phyloP scores from a whole-genome alignment of 2,888 invertebrate genomes.

The Neria commutata region DNA sequence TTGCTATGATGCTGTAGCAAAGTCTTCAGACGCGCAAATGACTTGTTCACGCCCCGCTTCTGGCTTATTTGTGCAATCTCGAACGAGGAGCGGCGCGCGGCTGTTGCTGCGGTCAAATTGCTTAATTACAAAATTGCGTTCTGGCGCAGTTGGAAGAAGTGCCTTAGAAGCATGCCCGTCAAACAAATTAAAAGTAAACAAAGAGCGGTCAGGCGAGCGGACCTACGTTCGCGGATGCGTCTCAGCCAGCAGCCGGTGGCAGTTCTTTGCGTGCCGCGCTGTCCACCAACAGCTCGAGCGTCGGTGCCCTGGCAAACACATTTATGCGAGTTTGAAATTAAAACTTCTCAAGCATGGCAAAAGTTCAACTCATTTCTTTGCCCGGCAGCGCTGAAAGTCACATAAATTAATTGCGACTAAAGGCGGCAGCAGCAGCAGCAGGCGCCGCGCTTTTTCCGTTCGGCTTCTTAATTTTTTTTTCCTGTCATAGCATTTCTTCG shows the following conservation, averaged over 20 bases:
- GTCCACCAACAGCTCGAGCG: background rate
- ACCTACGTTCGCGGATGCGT: background rate
- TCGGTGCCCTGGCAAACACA: conserved; percentile 4
- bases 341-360: conserved; percentile 45
- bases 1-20: background rate
- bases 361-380: conserved; percentile 11
- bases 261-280: background rate
- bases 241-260: background rate
- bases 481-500: conserved; percentile 29
- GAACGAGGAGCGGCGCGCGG: background rate
- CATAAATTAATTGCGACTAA: conserved; percentile 50
- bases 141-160: conserved; percentile 23
- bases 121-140: conserved; percentile 57
- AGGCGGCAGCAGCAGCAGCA: conserved; percentile 9
- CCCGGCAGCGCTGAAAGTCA: conserved; percentile 26
- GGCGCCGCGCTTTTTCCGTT: conserved; percentile 4
- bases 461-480: conserved; percentile 12
- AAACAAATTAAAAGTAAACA: conserved; percentile 54
- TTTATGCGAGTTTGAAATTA: conserved; percentile 44
- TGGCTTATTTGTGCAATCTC: background rate
- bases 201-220: conserved; percentile 38
- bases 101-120: conserved; percentile 52
- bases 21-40: conserved; percentile 12
- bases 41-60: conserved; percentile 9
- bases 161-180: conserved; percentile 18